Base-by-base conservation (phyloP, 2,797 vertebrate genomes). In the Caiman crocodilus region DNA sequence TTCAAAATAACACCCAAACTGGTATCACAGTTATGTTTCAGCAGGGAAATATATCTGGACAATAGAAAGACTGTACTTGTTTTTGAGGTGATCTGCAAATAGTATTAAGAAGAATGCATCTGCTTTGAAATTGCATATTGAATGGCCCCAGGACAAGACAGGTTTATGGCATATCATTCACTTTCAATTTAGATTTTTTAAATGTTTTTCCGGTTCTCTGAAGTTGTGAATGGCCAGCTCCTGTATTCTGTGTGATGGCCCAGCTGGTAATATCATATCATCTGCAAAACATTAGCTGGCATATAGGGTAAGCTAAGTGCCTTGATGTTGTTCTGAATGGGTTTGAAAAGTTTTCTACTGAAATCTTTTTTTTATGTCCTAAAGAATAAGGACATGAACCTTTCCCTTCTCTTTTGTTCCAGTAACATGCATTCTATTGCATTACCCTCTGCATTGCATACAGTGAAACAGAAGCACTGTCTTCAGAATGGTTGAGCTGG, bases 1-100 rank as follows among this genome's bases (percentile, higher is more conserved):
- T 84, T 92, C 95, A 91, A 90, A 93, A 93, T 89, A 95, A 87
- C 78, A 93, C 10, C 6, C 73, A 87, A 30, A 13, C 59, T 92
- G 64, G 7, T 90, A 90, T 84, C 90, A 73, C 30, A 77, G 12
- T 90, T 93, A 30, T n/a, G 84, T 95, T 95, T 95, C 79, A 90
- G 4, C 15, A 56, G 28, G 55, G 67, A 20, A 71, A 82, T 79
- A 76, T 50, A n/a, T 57, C 75, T 76, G 55, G 90, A 57, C 30
- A 90, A 92, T 55, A 80, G 87, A 94, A 90, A 28, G 85, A 79
- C 61, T 92, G 67, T 88, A 82, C 82, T 88, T 90, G 73, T 76
- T 88, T 74, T 82, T 87, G 84, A 42, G 81, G 79, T 88, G 42
- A 58, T 63, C 75, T 78, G 78, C 83, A 93, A 90, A 96, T 90